Conservation (phyloP, 2,797 vertebrate species). For the Cynopterus sphinx region DNA sequence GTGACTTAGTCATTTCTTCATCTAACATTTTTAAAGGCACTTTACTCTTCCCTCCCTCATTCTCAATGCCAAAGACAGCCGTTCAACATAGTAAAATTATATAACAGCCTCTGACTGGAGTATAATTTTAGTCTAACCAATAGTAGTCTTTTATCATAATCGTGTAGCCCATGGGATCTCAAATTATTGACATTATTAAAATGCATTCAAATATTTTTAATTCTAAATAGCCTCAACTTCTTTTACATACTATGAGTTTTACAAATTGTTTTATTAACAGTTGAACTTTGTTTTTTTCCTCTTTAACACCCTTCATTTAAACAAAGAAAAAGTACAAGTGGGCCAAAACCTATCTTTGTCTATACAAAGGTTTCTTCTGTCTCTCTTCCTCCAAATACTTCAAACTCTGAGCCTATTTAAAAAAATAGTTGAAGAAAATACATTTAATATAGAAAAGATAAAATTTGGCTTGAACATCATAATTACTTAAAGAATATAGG, state of each 20-base stretch:
- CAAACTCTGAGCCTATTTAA: not conserved
- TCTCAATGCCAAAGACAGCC: not conserved
- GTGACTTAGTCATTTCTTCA: not conserved
- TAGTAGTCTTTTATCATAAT: not conserved
- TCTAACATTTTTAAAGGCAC: not conserved
- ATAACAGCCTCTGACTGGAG: no score
- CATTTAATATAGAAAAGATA: not conserved
- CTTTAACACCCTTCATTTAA: not conserved
- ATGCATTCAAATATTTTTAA: not conserved
- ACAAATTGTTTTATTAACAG: not conserved
- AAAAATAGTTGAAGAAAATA: not conserved
- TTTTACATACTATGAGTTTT: not conserved
- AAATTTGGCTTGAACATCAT: not conserved
- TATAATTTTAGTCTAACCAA: not conserved
- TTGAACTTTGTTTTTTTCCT: not conserved
- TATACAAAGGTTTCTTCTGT: not conserved
- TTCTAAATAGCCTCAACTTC: not conserved
- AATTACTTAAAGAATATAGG: not conserved
- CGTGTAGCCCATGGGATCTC: not conserved
- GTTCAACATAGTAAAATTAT: not conserved
- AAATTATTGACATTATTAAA: not conserved
- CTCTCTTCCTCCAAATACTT: not conserved
- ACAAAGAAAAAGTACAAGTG: not conserved
- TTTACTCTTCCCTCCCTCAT: not conserved
- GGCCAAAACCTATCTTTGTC: not conserved